Evolutionary conservation across 2,113 vertebrate genomes (phyloP).

Genomic region (Pteruthius melanotis): DNA sequence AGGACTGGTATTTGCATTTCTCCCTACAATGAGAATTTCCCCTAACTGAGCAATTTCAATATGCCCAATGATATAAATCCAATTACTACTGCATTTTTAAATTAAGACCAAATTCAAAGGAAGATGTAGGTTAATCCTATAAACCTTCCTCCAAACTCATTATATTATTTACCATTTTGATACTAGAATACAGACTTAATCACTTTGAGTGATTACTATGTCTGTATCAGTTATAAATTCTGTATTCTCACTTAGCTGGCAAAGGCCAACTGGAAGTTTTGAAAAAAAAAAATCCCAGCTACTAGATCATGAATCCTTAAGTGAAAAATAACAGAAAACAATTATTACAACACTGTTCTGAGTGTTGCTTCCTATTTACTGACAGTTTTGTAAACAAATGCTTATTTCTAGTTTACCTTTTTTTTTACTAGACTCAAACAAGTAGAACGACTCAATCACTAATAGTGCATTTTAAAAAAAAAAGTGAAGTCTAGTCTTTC

Average conservation of each 20-base stretch:
- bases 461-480: neutral
- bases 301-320: neutral
- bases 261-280: neutral
- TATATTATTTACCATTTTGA: neutral
- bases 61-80: neutral
- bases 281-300: neutral
- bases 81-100: neutral
- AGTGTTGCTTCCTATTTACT: neutral
- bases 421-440: neutral
- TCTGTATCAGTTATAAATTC: neutral
- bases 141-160: neutral
- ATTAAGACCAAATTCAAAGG: constrained; percentile 2
- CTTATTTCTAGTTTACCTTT: neutral
- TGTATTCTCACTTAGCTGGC: neutral
- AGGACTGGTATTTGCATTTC: neutral
- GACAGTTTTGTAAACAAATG: neutral
- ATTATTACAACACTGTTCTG: neutral
- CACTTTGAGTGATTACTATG: neutral
- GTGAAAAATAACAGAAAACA: neutral
- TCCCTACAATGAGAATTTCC: neutral
- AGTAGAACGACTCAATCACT: neutral
- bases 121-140: neutral
- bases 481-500: neutral
- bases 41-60: neutral
- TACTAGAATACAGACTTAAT: neutral